phyloP scores from a whole-genome alignment of 2,113 vertebrate species.

The Ciconia stormi region DNA sequence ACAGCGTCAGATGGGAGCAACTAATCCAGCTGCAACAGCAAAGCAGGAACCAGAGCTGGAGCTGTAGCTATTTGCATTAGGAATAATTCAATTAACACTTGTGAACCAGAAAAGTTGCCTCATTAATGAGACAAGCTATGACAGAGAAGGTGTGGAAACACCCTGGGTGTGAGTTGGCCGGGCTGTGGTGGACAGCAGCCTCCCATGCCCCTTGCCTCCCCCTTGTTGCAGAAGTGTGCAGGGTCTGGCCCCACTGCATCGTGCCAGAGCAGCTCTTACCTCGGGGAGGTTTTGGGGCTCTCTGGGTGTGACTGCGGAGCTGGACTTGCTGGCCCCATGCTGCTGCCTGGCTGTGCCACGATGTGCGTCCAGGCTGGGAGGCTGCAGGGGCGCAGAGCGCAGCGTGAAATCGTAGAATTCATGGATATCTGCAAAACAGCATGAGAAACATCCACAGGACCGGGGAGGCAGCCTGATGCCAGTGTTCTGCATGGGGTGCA shows the following conservation, averaged over 20 bases:
- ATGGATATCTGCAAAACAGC: conserved; percentile 63
- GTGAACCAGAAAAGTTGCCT: background rate
- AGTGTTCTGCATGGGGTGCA: background rate
- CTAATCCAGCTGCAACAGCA: conserved; percentile 26
- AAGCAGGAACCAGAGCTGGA: background rate
- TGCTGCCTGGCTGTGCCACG: background rate
- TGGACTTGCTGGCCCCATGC: background rate
- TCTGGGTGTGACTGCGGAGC: background rate
- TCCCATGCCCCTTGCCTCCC: background rate
- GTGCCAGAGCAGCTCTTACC: background rate
- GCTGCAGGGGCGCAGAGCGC: background rate
- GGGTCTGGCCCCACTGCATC: background rate
- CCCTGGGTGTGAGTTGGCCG: background rate
- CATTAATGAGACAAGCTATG: background rate
- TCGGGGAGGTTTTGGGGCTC: background rate
- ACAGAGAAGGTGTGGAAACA: background rate
- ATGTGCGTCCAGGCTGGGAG: rapidly evolving
- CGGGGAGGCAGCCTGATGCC: background rate
- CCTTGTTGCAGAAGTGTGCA: background rate
- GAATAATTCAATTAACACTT: conserved; percentile 33
- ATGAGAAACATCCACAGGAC: background rate
- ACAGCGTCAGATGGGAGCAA: background rate
- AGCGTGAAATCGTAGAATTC: conserved; percentile 50
- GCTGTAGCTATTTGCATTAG: background rate
- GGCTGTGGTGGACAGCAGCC: background rate